Base-by-base conservation (phyloP, 1,140 invertebrate genomes). In the Achroia grisella region DNA sequence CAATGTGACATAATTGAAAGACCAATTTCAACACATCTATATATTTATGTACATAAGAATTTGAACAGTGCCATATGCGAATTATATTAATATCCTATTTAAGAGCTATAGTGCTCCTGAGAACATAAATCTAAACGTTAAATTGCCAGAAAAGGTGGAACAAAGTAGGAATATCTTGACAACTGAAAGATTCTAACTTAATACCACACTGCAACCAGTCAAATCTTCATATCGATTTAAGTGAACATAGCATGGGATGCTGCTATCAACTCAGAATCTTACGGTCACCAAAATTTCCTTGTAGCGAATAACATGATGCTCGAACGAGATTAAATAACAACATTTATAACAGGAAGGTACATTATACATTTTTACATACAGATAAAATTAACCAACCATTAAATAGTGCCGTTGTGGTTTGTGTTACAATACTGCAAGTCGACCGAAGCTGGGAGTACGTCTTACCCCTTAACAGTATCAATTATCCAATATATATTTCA, bases 21-120 rank as follows among this genome's bases (percentile, higher is more conserved):
- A 74, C 53, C 33, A 36, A 62, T 73, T 63, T 80, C 61, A 85
- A 85, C 80, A 82, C 78, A 82, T 82, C 78, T 85, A 82, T 82
- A 85, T 85, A 85, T 85, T 85, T 85, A 23, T 23, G 17, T 23
- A 85, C 78, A 82, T 77, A 85, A 82, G 71, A 79, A 82, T 72
- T 81, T 77, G 73, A 85, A 85, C 80, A 82, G 78, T 82, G 76
- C 75, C 64, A 77, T 79, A 77, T 68, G 63, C 71, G 70, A 71
- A 73, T 67, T 64, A 67, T 68, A 77, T 65, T 23, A 58, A 56
- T 71, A 70, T 50, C 48, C 62, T 67, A 70, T 56, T 47, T 57
- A 53, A 66, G 68, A 77, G 71, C 65, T 69, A 75, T 65, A 49
- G 63, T 64, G 67, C 66, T 67, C 67, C 49, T 23, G 17, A 23